A percentile compares a stretch with the other conserved stretches of the same genome.
phyloP scores from a whole-genome alignment of 2,888 invertebrate species.

The Dynastes maya region DNA sequence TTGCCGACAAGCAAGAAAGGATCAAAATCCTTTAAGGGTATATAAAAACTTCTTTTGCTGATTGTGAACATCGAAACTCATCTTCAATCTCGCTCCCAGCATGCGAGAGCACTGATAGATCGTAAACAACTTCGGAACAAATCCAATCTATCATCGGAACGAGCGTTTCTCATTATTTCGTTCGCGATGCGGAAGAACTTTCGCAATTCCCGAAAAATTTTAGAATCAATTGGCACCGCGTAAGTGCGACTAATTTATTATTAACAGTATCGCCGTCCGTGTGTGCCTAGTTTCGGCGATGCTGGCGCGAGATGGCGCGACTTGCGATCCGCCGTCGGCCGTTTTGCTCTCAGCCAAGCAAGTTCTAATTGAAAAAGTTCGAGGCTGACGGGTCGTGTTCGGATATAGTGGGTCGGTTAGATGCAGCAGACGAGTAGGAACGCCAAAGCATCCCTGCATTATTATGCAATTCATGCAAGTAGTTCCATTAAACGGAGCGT shows the following conservation, averaged over 20 bases:
- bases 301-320: too few relatives aligned
- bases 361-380: slow-evolving; percentile 25
- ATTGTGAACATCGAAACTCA: too few relatives aligned
- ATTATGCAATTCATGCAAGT: slow-evolving; percentile 40
- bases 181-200: neutral
- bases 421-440: too few relatives aligned
- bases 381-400: neutral
- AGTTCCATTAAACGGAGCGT: slow-evolving; percentile 22
- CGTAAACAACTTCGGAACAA: neutral
- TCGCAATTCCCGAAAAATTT: slow-evolving; percentile 10
- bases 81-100: too few relatives aligned
- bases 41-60: too few relatives aligned
- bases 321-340: neutral
- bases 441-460: neutral
- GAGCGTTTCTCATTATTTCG: neutral
- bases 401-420: neutral
- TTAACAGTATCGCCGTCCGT: slow-evolving; percentile 2
- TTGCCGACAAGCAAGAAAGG: too few relatives aligned
- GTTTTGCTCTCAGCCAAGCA: neutral
- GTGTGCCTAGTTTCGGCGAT: neutral
- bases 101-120: too few relatives aligned
- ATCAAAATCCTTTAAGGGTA: too few relatives aligned
- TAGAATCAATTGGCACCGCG: slow-evolving; percentile 1
- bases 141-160: neutral
- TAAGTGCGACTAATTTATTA: slow-evolving; percentile 19